Conservation (phyloP, 2,888 invertebrate species). For the Rhorus exstirpatorius region DNA sequence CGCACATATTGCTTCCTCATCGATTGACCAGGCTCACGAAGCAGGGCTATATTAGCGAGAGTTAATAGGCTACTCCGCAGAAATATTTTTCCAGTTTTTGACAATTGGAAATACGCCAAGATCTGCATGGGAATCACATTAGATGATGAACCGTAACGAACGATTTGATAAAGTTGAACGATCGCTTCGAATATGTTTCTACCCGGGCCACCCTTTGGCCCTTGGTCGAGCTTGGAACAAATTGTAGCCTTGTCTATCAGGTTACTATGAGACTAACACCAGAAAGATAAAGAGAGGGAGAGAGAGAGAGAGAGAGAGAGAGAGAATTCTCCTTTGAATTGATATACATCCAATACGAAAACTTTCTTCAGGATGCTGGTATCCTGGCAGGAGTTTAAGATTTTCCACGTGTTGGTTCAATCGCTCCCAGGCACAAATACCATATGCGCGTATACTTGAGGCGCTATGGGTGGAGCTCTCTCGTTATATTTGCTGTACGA, state of each 20-base stretch:
- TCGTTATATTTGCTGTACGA: neutral
- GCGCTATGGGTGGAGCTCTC: neutral
- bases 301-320: constrained; percentile 3
- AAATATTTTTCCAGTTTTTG: too few relatives aligned
- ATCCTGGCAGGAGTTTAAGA: constrained; percentile 76
- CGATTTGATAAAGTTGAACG: too few relatives aligned
- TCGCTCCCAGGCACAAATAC: constrained; percentile 61
- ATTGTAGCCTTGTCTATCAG: constrained; percentile 72
- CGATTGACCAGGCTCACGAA: too few relatives aligned
- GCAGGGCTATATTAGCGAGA: too few relatives aligned
- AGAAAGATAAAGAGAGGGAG: neutral
- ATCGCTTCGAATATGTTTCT: too few relatives aligned
- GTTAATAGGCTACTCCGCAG: too few relatives aligned
- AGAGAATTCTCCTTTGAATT: neutral
- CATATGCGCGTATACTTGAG: constrained; percentile 19
- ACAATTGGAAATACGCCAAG: too few relatives aligned
- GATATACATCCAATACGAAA: neutral
- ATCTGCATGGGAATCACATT: too few relatives aligned
- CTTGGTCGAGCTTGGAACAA: constrained; percentile 64
- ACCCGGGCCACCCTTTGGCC: neutral
- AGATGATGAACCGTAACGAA: too few relatives aligned
- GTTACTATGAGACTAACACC: constrained; percentile 70
- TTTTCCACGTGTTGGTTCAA: constrained; percentile 79
- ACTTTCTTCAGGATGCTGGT: constrained; percentile 73
- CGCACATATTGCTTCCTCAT: too few relatives aligned